A percentile compares a stretch with the other conserved stretches of the same genome.
These are phyloP conservation scores for Mnemiopsis leidyi DNA, from an alignment of 37 sponge, comb jelly and placozoan species.

Conservation along the genomic window DNA sequence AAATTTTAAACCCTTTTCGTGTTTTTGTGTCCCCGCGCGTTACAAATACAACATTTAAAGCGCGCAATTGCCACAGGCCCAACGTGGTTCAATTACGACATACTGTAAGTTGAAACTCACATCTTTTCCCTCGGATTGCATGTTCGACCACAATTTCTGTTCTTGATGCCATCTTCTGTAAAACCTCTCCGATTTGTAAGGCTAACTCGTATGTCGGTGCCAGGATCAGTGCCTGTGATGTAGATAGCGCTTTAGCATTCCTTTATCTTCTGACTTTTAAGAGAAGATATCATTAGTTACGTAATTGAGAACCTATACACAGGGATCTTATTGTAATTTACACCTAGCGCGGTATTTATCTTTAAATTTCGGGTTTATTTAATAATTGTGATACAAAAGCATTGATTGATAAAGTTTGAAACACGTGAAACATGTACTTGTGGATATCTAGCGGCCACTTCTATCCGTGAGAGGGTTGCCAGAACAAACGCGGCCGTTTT, in stretches of 20 bases:
- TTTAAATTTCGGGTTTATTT: no score
- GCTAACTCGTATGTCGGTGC: slow-evolving; percentile 96
- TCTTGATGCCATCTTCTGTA: slow-evolving; percentile 16
- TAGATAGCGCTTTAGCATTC: no score
- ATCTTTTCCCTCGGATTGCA: slow-evolving; percentile 80
- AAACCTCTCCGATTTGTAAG: slow-evolving; percentile 80
- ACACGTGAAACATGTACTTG: no score
- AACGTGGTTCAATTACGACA: neutral
- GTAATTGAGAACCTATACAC: no score
- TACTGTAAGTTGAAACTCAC: slow-evolving; percentile 27
- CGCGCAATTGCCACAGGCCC: neutral
- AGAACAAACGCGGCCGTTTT: slow-evolving; percentile 98
- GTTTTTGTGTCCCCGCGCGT: neutral
- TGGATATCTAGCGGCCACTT: slow-evolving; percentile 73
- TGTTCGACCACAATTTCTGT: slow-evolving; percentile 68
- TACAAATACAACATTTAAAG: neutral
- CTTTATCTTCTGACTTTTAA: no score
- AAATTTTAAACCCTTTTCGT: neutral
- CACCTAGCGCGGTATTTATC: no score
- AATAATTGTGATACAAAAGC: no score
- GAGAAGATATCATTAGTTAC: no score
- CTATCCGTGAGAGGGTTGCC: slow-evolving; percentile 80
- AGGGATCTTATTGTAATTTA: no score
- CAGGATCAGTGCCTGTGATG: slow-evolving; percentile 77
- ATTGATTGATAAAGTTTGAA: no score